Base-by-base conservation (phyloP, 2,888 invertebrate species). In the Leucophenga montana region DNA sequence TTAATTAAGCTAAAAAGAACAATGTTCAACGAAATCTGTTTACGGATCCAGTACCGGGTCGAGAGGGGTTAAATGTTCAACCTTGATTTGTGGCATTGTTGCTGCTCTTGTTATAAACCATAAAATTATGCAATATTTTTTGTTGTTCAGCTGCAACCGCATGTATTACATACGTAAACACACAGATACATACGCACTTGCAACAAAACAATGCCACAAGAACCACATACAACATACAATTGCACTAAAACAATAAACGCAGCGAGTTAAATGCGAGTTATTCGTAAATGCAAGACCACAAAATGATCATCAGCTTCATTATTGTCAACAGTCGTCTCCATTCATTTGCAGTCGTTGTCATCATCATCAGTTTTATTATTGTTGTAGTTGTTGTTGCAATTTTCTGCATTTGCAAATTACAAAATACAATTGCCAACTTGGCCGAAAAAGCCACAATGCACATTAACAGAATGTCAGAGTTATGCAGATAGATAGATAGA, bases 281-380 rank as follows among this genome's bases (percentile, higher is more conserved):
- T 39, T 39, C 39, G 59, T n/a, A 65, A 18, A 65, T 31, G 33
- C 48, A 65, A 65, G 27, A 59, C 59, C 59, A 33, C 59, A 59
- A 59, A 59, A 27, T 59, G 59, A 31, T 59, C 59, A 59, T 59
- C 59, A 16, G 59, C 59, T 31, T 59, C 59, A 59, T 59, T 59
- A 33, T 59, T 59, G 59, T 59, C 59, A 18, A 59, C 59, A 59
- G 31, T 33, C n/a, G n/a, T n/a, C n/a, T n/a, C n/a, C n/a, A n/a
- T 59, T 59, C n/a, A 27, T 59, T 31, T 31, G 33, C 33, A 59
- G 18, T 59, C 27, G 56, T 56, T 56, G 4, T 39, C 8, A 8
- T 39, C 27, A 27, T 56, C 27, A 2, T 39, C 8, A 8, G 3
- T 39, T 39, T 8, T 39, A 8, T 8, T 39, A 8, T 39, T 39